Conservation (phyloP, 2,113 vertebrate genomes). For the Muntiacus muntjak region DNA sequence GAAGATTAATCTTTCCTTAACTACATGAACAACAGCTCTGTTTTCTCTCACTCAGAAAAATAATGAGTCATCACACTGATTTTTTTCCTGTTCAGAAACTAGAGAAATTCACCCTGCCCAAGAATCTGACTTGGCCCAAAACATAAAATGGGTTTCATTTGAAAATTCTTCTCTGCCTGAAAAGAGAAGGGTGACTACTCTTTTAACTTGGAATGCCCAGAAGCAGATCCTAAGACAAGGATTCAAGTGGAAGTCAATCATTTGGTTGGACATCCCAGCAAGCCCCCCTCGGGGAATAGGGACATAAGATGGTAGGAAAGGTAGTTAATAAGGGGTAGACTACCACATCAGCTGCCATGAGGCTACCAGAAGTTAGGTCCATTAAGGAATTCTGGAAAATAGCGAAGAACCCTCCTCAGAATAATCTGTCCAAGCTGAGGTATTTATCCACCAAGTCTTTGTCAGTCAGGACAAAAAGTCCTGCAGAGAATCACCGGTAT, state of each 20-base stretch:
- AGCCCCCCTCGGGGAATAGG: not conserved
- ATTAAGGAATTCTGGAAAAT: not conserved
- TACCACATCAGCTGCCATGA: not conserved
- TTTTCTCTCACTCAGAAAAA: not conserved
- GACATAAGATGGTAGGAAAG: not conserved
- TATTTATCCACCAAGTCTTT: not conserved
- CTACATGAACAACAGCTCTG: not conserved
- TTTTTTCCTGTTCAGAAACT: not conserved
- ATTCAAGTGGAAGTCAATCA: not conserved
- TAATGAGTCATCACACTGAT: not conserved
- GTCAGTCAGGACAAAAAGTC: not conserved
- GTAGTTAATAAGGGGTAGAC: not conserved
- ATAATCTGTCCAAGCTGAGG: not conserved
- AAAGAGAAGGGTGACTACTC: not conserved
- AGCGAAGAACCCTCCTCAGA: not conserved
- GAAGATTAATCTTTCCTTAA: not conserved
- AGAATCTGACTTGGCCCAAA: not conserved
- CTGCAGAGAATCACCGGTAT: not conserved
- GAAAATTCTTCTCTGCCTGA: not conserved
- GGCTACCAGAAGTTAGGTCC: not conserved
- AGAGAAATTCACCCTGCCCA: not conserved
- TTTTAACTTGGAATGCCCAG: not conserved
- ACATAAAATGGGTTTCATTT: not conserved
- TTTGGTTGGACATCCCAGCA: not conserved
- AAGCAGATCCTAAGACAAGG: not conserved